Evolutionary conservation across 2,888 invertebrate genomes (phyloP), one percentile per base, ranked within the genome.

Genomic region (Ctena decussata): DNA sequence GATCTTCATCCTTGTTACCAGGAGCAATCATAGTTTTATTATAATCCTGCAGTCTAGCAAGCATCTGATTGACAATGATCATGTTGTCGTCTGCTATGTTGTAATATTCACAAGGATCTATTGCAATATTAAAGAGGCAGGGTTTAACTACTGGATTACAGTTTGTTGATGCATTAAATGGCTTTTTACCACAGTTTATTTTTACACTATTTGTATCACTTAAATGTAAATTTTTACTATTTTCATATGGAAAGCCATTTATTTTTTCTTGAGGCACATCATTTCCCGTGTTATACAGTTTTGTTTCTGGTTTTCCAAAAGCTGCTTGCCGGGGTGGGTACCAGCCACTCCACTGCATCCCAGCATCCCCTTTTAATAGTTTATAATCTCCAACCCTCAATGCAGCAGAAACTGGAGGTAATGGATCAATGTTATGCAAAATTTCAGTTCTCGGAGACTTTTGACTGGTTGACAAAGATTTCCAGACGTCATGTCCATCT

Each of bases 31-130:
- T 97, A 0, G 98, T 98, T 24, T 95, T 94, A 94, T 97, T 98
- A 87, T 97, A 97, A 75, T 95, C 95, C 0, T 95, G 93, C 37
- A 98, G 92, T 75, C 92, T 79, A 3, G 72, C 60, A 46, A 92
- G 44, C 69, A 96, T 81, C 15, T 89, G 69, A 18, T 88, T 79
- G 1, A 96, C 91, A 21, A 95, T 87, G 46, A 91, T 92, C 12
- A 94, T 93, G 30, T 89, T 57, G 8, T 80, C 8, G 32, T 82
- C 84, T 21, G 94, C 94, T 30, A 94, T 77, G 95, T 99, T 98
- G 80, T 96, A 96, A 82, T 96, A 96, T 96, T 99, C 99, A 94
- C 99, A 99, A 0, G 99, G 98, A 96, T 99, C 99, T 21, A 97
- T 96, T 0, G 96, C 95, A 6, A 99, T 96, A 94, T 99, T 97